Evolutionary conservation across 1,140 invertebrate genomes (phyloP).

Genomic region (Sycophila sp.): DNA sequence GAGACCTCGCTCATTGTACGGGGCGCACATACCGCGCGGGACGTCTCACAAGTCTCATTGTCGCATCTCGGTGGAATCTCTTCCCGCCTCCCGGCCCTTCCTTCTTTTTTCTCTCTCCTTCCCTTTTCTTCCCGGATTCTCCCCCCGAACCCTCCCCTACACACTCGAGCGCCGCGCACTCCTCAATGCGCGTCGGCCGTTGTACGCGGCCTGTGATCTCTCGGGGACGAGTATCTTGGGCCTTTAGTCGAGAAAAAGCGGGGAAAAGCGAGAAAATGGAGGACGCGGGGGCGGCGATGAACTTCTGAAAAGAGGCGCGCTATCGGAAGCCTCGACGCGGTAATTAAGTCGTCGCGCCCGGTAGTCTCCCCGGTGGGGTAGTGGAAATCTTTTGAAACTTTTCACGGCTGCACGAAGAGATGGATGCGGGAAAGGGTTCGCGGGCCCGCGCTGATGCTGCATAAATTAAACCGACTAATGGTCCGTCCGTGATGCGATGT

Average conservation of each 20-base stretch:
- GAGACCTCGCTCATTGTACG: not conserved
- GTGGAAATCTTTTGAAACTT: slow-evolving; percentile 46
- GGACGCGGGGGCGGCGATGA: not conserved
- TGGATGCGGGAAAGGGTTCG: slow-evolving; percentile 37
- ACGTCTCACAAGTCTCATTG: slow-evolving; percentile 36
- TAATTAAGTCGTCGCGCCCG: slow-evolving; percentile 31
- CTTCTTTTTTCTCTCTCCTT: slow-evolving; percentile 7
- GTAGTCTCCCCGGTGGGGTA: not conserved
- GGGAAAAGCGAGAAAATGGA: slow-evolving; percentile 20
- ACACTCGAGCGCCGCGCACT: too few relatives aligned
- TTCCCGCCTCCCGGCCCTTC: not conserved
- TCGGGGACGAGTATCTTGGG: slow-evolving; percentile 41
- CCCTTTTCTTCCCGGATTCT: too few relatives aligned
- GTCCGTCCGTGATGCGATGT: slow-evolving; percentile 11
- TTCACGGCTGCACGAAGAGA: slow-evolving; percentile 32
- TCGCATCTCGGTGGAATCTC: slow-evolving; percentile 29
- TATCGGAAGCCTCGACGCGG: not conserved
- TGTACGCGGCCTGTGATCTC: too few relatives aligned
- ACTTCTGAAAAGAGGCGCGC: slow-evolving; percentile 1
- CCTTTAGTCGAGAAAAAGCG: slow-evolving; percentile 22
- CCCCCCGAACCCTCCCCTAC: too few relatives aligned
- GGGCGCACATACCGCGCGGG: slow-evolving; percentile 8
- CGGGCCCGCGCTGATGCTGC: slow-evolving; percentile 38
- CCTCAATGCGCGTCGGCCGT: too few relatives aligned
- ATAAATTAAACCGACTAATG: slow-evolving; percentile 45